These are phyloP conservation scores for Melanostigma gelatinosum DNA, from an alignment of 2,113 vertebrate species.

Conservation along the genomic window DNA sequence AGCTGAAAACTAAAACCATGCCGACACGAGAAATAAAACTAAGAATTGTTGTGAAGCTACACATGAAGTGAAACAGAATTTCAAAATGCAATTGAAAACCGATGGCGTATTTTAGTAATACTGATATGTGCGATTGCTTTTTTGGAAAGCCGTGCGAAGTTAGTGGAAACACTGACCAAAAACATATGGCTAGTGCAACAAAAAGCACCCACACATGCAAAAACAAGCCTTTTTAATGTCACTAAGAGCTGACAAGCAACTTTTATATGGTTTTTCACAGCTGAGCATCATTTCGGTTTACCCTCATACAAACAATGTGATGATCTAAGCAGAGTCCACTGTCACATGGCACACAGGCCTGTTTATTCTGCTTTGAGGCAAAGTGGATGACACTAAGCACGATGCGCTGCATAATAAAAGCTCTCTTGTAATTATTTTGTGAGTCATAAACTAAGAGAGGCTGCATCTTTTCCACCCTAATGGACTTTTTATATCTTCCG, in stretches of 20 bases:
- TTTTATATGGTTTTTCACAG: slow-evolving; percentile 21
- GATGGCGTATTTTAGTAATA: background rate
- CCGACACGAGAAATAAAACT: background rate
- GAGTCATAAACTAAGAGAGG: slow-evolving; percentile 30
- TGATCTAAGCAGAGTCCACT: background rate
- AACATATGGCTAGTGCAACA: slow-evolving; percentile 10
- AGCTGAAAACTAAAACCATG: background rate
- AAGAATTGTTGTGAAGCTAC: background rate
- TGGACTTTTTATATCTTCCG: slow-evolving; percentile 37
- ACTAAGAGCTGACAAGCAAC: background rate
- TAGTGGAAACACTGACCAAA: slow-evolving; percentile 21
- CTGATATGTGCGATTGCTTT: slow-evolving; percentile 8
- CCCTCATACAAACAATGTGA: background rate
- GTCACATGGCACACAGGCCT: background rate
- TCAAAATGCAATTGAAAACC: background rate
- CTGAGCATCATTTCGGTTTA: slow-evolving; percentile 20
- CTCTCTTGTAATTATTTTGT: slow-evolving; percentile 16
- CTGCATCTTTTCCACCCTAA: background rate
- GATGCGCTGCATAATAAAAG: slow-evolving; percentile 17
- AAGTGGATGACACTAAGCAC: slow-evolving; percentile 15
- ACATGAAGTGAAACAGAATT: background rate
- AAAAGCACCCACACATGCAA: background rate
- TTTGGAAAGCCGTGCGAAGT: slow-evolving; percentile 7
- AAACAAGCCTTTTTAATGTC: slow-evolving; percentile 6
- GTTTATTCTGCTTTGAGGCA: slow-evolving; percentile 11